Conservation (phyloP, 1,140 invertebrate genomes). For the Lasioglossum baleicum region DNA sequence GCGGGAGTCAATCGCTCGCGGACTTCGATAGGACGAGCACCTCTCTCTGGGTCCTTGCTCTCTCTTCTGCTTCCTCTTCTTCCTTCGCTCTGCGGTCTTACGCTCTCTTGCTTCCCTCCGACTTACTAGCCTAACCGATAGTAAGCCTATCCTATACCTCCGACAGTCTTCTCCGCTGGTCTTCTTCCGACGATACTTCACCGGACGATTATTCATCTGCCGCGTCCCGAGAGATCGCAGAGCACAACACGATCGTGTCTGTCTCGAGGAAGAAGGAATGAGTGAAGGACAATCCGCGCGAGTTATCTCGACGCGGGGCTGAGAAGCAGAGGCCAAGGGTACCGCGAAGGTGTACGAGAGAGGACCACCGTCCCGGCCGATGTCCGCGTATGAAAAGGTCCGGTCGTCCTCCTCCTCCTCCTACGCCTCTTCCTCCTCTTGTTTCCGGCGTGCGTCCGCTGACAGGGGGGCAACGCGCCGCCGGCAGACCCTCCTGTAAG, state of each 20-base stretch:
- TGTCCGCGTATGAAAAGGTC: slow-evolving; percentile 63
- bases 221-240: too few species aligned
- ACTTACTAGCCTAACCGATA: too few species aligned
- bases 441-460: slow-evolving; percentile 48
- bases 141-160: too few species aligned
- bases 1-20: slow-evolving; percentile 78
- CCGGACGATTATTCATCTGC: too few species aligned
- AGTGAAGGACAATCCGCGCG: too few species aligned
- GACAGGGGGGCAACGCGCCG: slow-evolving; percentile 47
- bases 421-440: slow-evolving; percentile 50
- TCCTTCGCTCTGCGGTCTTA: background rate
- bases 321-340: background rate
- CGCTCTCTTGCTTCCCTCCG: background rate
- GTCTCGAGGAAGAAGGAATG: too few species aligned
- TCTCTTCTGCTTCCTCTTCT: slow-evolving; percentile 12
- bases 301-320: too few species aligned
- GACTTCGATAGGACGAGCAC: slow-evolving; percentile 72
- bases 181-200: too few species aligned
- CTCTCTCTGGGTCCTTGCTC: slow-evolving; percentile 33
- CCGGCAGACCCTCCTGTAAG: slow-evolving; percentile 47
- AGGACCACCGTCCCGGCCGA: slow-evolving; percentile 42
- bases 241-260: too few species aligned
- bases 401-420: slow-evolving; percentile 50
- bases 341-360: background rate
- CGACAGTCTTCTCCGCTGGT: too few species aligned